Conservation (phyloP, 1,140 invertebrate species). For the Steinernema khuongi region DNA sequence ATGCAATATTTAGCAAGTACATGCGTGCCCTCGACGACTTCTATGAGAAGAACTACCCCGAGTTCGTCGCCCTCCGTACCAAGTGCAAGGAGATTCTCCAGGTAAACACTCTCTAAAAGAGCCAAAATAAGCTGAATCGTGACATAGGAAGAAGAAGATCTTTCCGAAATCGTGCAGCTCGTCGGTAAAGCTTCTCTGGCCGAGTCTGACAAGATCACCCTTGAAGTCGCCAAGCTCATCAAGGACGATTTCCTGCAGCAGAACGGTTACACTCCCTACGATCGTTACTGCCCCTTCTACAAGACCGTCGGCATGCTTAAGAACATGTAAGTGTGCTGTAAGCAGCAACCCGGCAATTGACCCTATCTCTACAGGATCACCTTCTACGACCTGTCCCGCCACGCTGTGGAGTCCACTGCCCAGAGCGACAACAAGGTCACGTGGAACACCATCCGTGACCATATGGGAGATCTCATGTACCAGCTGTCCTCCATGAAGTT, state of each 20-base stretch:
- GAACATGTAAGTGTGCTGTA: slow-evolving; percentile 70
- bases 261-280: slow-evolving; percentile 81
- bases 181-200: slow-evolving; percentile 91
- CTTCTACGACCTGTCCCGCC: slow-evolving; percentile 94
- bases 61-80: slow-evolving; percentile 80
- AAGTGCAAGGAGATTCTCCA: slow-evolving; percentile 79
- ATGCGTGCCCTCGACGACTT: slow-evolving; percentile 94
- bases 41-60: slow-evolving; percentile 97
- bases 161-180: slow-evolving; percentile 98
- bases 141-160: slow-evolving; percentile 95
- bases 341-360: not conserved
- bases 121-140: not conserved
- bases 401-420: slow-evolving; percentile 92
- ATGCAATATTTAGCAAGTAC: slow-evolving; percentile 73
- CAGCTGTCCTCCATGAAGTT: slow-evolving; percentile 99
- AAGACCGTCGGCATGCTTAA: slow-evolving; percentile 97
- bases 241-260: slow-evolving; percentile 99
- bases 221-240: slow-evolving; percentile 93
- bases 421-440: slow-evolving; percentile 95
- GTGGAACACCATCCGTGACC: slow-evolving; percentile 91
- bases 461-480: slow-evolving; percentile 91
- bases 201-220: slow-evolving; percentile 96
- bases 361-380: slow-evolving; percentile 66
- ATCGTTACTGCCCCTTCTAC: slow-evolving; percentile 99
- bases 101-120: slow-evolving; percentile 27